Conservation (phyloP, 1,140 invertebrate species). For the Asobara japonica region DNA sequence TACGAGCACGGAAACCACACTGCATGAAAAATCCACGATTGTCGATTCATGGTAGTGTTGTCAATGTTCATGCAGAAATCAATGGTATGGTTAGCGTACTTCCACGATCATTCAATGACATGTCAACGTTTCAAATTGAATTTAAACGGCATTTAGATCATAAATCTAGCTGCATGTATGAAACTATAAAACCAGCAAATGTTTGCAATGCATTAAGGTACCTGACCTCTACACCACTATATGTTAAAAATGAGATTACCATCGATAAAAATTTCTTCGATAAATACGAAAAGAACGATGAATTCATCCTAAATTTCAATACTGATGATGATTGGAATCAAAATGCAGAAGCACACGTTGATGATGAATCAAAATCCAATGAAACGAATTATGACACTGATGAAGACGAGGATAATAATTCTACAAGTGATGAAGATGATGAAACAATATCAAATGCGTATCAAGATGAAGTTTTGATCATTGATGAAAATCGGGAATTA, state of each 20-base stretch:
- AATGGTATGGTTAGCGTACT: conserved; percentile 38
- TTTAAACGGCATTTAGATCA: conserved; percentile 35
- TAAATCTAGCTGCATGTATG: conserved; percentile 36
- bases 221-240: conserved; percentile 33
- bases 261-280: conserved; percentile 31
- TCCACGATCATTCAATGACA: conserved; percentile 34
- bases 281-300: conserved; percentile 22
- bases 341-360: conserved; percentile 1
- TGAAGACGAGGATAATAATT: neutral
- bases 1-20: conserved; percentile 34
- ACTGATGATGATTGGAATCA: neutral
- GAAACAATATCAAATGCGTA: neutral
- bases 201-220: conserved; percentile 36
- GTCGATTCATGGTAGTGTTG: conserved; percentile 37
- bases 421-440: neutral
- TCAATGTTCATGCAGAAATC: conserved; percentile 36
- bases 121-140: conserved; percentile 39
- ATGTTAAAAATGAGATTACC: conserved; percentile 29
- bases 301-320: conserved; percentile 22
- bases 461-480: conserved; percentile 31
- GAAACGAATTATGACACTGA: neutral
- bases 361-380: neutral
- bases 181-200: conserved; percentile 27
- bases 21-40: conserved; percentile 33
- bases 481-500: conserved; percentile 29